Percentiles rank a stretch among this genome's conserved stretches.
Conservation (phyloP, 92 coral and sea anemone species). For the Zoanthus sociatus region DNA sequence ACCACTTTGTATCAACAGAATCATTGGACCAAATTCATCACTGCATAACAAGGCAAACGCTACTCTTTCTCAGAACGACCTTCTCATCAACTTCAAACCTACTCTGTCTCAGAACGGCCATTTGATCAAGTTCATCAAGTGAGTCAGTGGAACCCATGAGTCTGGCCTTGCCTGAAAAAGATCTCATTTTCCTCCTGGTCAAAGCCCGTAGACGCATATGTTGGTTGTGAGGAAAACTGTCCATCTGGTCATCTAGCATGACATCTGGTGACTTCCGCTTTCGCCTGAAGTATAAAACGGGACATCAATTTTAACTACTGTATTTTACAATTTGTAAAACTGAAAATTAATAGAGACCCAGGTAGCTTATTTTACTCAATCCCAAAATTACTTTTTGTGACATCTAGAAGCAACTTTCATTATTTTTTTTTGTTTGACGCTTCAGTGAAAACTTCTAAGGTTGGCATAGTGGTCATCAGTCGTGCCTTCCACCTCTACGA, state of each 20-base stretch:
- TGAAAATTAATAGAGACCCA: too few relatives aligned
- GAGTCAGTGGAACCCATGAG: conserved; percentile 93
- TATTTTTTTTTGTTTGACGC: too few relatives aligned
- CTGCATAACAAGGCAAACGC: not conserved
- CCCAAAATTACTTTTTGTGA: too few relatives aligned
- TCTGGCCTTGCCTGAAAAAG: conserved; percentile 72
- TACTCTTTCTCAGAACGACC: conserved; percentile 61
- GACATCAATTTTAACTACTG: too few relatives aligned
- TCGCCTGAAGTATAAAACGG: not conserved
- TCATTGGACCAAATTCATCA: not conserved
- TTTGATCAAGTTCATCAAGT: conserved; percentile 69
- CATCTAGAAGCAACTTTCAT: too few relatives aligned
- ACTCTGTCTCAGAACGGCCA: conserved; percentile 76
- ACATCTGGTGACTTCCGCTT: conserved; percentile 6
- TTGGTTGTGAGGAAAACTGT: conserved; percentile 65
- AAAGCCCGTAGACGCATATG: conserved; percentile 70
- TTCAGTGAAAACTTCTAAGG: too few relatives aligned
- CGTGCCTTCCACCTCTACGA: too few relatives aligned
- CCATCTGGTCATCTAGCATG: conserved; percentile 70
- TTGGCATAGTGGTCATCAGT: too few relatives aligned
- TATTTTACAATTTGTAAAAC: too few relatives aligned
- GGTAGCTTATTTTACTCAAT: too few relatives aligned
- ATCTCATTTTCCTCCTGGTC: conserved; percentile 60
- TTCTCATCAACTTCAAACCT: conserved; percentile 52
- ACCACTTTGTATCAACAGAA: conserved; percentile 49